These are phyloP conservation scores for Scaptomyza tumidula DNA, from an alignment of 2,888 invertebrate genomes.

Conservation along the genomic window DNA sequence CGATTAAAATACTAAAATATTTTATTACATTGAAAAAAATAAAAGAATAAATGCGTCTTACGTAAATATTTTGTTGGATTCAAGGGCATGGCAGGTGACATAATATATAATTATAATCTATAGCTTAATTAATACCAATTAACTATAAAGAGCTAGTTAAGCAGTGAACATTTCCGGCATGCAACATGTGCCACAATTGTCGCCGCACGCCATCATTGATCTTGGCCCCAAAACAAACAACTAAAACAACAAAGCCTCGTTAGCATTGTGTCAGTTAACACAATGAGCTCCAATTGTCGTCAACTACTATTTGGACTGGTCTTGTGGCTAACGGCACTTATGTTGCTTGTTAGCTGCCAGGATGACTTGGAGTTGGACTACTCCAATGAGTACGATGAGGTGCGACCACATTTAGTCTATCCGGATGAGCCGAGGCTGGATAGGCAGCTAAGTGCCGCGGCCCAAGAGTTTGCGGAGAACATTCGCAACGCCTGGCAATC, in stretches of 20 bases:
- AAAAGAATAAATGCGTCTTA: too few species aligned
- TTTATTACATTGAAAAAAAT: too few species aligned
- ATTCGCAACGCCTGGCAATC: slow-evolving; percentile 69
- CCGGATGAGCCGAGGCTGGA: slow-evolving; percentile 49
- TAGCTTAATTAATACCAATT: background rate
- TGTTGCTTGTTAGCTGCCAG: slow-evolving; percentile 19
- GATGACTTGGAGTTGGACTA: slow-evolving; percentile 51
- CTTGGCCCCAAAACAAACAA: slow-evolving; percentile 9
- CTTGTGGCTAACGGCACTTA: background rate
- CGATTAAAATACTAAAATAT: too few species aligned
- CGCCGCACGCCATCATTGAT: background rate
- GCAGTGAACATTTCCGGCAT: slow-evolving; percentile 23
- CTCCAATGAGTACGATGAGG: slow-evolving; percentile 72
- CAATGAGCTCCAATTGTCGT: slow-evolving; percentile 37
- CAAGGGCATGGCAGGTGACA: too few species aligned
- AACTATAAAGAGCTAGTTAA: slow-evolving; percentile 9
- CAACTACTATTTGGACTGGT: slow-evolving; percentile 9
- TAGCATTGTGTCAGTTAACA: slow-evolving; percentile 41
- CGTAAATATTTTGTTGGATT: too few species aligned
- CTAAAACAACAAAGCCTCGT: slow-evolving; percentile 50
- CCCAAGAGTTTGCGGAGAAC: slow-evolving; percentile 58
- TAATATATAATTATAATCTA: background rate
- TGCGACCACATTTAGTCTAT: slow-evolving; percentile 58
- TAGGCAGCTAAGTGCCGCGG: slow-evolving; percentile 44
- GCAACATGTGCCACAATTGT: slow-evolving; percentile 7